phyloP scores from a whole-genome alignment of 2,113 vertebrate species.

The Limnothrissa miodon region DNA sequence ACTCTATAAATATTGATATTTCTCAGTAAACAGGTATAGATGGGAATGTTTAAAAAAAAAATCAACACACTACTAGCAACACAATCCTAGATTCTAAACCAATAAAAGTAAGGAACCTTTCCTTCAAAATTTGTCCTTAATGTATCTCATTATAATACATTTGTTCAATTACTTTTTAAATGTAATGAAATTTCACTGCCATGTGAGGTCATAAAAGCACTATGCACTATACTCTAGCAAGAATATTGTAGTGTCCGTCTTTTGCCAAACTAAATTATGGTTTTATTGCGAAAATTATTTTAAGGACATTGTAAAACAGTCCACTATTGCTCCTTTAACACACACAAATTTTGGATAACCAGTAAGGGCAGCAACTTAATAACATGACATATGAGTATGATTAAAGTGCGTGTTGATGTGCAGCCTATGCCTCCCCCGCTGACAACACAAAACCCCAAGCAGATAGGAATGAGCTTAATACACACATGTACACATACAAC shows the following conservation, averaged over 20 bases:
- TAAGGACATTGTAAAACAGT: no score
- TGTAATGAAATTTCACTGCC: background rate
- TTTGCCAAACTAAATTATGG: background rate
- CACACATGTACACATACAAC: background rate
- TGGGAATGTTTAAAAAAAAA: background rate
- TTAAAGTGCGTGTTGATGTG: background rate
- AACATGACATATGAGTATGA: background rate
- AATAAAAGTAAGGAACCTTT: no score
- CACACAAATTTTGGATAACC: no score
- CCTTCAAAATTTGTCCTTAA: background rate
- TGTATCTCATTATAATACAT: background rate
- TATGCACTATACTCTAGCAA: background rate
- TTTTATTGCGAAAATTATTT: no score
- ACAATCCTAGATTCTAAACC: no score
- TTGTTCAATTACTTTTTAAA: background rate
- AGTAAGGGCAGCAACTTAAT: background rate
- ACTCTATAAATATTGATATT: constrained; percentile 19
- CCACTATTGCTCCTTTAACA: background rate
- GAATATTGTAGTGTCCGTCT: background rate
- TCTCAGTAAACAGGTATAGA: background rate
- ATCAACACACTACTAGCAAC: background rate
- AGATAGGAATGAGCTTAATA: background rate
- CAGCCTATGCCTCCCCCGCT: background rate
- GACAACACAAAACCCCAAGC: background rate
- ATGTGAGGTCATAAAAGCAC: background rate